A percentile compares a stretch with the other conserved stretches of the same genome.
Evolutionary conservation across 2,888 invertebrate genomes (phyloP).

Genomic region (Coenonympha glycerion): DNA sequence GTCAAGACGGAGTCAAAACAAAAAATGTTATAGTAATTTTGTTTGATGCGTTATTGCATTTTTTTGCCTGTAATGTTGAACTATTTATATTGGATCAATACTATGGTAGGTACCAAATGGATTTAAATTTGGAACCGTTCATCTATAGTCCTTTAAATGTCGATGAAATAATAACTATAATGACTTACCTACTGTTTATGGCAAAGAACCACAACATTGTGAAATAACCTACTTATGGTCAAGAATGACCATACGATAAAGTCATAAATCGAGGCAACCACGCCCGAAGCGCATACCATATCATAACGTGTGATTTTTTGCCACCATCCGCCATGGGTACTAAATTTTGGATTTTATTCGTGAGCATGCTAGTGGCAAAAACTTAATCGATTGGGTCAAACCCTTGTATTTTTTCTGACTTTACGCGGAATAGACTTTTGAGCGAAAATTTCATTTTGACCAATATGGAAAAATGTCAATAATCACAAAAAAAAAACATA

Average conservation of each 20-base stretch:
- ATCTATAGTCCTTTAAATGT: no score
- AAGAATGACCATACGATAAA: constrained; percentile 44
- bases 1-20: no score
- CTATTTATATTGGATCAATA: no score
- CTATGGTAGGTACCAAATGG: no score
- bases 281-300: constrained; percentile 41
- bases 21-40: no score
- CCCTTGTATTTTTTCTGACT: constrained; percentile 15
- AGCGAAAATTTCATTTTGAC: neutral
- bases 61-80: no score
- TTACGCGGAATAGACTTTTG: constrained; percentile 7
- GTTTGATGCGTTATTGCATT: no score
- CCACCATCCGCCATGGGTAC: constrained; percentile 46
- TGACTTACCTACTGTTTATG: neutral
- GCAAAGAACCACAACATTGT: constrained; percentile 25
- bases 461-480: neutral
- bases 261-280: constrained; percentile 60
- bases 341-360: constrained; percentile 69
- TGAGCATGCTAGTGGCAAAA: constrained; percentile 57
- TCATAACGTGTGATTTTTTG: constrained; percentile 61
- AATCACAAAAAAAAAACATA: no score
- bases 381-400: constrained; percentile 54
- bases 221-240: constrained; percentile 25
- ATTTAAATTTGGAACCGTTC: no score
- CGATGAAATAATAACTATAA: no score